phyloP scores from a whole-genome alignment of 2,113 vertebrate genomes.

The Eulemur rufifrons region DNA sequence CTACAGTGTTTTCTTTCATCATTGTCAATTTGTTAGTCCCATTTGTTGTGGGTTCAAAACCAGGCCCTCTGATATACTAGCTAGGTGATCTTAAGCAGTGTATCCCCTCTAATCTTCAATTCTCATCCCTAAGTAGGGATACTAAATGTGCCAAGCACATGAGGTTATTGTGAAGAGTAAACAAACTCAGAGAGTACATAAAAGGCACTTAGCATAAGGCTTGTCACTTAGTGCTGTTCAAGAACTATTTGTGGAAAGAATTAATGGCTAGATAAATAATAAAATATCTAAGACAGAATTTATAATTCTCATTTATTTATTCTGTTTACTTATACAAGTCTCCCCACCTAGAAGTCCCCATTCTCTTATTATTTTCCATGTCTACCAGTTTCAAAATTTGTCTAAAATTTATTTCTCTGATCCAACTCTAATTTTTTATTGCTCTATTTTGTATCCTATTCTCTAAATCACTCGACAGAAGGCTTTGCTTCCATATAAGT shows the following conservation, averaged over 20 bases:
- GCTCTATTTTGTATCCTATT: neutral
- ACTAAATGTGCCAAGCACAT: neutral
- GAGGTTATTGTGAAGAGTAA: neutral
- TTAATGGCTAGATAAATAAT: neutral
- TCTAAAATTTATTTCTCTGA: neutral
- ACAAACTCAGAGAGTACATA: neutral
- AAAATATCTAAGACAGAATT: neutral
- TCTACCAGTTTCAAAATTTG: neutral
- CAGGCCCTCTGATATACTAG: neutral
- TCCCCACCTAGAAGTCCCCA: neutral
- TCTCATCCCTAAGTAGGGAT: neutral
- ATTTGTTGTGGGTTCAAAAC: neutral
- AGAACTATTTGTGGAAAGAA: neutral
- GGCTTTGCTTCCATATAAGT: neutral
- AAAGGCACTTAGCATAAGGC: neutral
- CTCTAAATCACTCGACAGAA: neutral
- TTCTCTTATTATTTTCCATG: neutral
- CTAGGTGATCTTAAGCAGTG: neutral
- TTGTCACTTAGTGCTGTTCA: neutral
- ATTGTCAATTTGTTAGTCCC: neutral
- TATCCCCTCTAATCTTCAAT: neutral
- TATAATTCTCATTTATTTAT: neutral
- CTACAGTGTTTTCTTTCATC: neutral
- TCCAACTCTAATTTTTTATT: neutral
- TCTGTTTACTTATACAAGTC: neutral